These are phyloP conservation scores for Pangasius djambal DNA, from an alignment of 2,797 vertebrate genomes.

Conservation along the genomic window DNA sequence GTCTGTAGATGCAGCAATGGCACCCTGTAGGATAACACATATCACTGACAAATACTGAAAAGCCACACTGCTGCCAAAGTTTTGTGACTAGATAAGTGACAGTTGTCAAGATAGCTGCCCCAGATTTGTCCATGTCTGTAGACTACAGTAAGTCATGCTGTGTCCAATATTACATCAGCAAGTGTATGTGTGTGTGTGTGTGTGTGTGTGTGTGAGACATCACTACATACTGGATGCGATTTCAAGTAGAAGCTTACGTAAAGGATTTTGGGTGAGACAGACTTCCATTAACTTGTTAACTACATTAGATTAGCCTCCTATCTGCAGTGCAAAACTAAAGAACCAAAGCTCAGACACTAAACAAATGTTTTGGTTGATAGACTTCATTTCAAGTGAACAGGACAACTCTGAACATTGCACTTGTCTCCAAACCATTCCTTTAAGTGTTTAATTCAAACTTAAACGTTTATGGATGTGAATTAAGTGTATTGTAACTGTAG, in stretches of 20 bases:
- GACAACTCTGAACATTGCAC: background rate
- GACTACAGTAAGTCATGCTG: background rate
- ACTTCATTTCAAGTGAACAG: background rate
- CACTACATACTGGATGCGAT: background rate
- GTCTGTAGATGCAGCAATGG: constrained; percentile 87
- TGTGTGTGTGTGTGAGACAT: background rate
- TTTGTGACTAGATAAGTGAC: background rate
- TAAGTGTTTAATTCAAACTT: background rate
- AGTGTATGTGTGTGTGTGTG: background rate
- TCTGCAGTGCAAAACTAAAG: background rate
- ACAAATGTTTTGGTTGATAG: background rate
- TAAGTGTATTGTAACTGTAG: background rate
- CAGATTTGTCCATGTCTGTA: background rate
- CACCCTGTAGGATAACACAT: constrained; percentile 72
- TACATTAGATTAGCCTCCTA: background rate
- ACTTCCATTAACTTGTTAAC: background rate
- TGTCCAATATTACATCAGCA: background rate
- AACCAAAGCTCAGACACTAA: background rate
- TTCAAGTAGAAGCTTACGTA: background rate
- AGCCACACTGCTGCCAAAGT: background rate
- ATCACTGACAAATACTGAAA: background rate
- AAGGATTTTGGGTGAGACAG: background rate
- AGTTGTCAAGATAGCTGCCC: background rate
- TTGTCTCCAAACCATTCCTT: background rate
- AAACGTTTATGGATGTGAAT: background rate